A percentile compares a stretch with the other conserved stretches of the same genome.
These are phyloP conservation scores for Myripristis jacobus DNA, from an alignment of 2,797 vertebrate genomes.

Conservation along the genomic window DNA sequence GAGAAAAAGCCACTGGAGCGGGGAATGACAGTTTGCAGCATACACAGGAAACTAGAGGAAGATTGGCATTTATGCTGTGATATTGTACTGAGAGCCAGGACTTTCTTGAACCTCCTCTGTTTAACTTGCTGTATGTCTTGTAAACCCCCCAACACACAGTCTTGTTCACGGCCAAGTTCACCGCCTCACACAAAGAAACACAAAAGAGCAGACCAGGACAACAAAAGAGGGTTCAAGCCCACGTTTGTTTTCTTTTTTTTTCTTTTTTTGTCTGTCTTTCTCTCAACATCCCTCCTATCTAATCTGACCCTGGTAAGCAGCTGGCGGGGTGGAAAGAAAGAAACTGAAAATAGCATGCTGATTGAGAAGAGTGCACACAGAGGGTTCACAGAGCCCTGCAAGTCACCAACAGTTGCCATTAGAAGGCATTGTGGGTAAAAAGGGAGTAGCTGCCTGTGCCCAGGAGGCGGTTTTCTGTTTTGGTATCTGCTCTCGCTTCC, in stretches of 20 bases:
- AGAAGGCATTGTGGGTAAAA: conserved; percentile 5
- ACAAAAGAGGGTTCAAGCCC: conserved; percentile 14
- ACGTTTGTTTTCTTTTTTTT: background rate
- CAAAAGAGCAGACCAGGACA: conserved; percentile 14
- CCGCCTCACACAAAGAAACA: background rate
- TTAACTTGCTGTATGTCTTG: background rate
- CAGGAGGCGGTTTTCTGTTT: conserved; percentile 12
- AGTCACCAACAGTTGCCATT: conserved; percentile 26
- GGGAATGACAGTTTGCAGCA: conserved; percentile 8
- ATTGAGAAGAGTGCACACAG: conserved; percentile 37
- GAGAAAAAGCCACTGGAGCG: conserved; percentile 40
- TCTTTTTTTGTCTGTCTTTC: background rate
- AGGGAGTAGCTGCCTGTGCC: conserved; percentile 1
- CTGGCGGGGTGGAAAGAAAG: conserved; percentile 6
- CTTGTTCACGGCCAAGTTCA: conserved; percentile 5
- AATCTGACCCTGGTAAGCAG: conserved; percentile 39
- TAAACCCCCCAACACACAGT: conserved; percentile 3
- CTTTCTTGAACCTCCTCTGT: conserved; percentile 2
- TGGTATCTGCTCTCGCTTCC: background rate
- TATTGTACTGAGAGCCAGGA: conserved; percentile 1
- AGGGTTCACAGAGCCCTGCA: conserved; percentile 35
- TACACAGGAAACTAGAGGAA: conserved; percentile 11
- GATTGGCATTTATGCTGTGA: conserved; percentile 11
- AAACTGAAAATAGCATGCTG: conserved; percentile 41
- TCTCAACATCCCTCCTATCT: conserved; percentile 25